phyloP scores from a whole-genome alignment of 2,888 invertebrate species.

The Myathropa florea region DNA sequence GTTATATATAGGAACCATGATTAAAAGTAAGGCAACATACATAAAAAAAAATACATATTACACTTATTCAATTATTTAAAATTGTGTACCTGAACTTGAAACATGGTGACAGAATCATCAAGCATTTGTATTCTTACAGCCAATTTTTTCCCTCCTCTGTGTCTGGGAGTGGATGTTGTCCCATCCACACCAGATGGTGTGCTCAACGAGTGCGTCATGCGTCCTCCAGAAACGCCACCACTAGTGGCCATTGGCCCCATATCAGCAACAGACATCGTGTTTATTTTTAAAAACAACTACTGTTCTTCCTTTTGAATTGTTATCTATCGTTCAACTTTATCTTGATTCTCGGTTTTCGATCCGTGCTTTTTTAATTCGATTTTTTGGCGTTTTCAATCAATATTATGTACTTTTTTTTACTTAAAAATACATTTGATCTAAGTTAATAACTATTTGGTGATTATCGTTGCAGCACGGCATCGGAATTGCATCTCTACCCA shows the following conservation, averaged over 20 bases:
- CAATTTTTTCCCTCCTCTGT: constrained; percentile 94
- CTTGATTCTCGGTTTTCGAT: background rate
- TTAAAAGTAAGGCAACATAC: no score
- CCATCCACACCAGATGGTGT: constrained; percentile 91
- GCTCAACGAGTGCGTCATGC: constrained; percentile 92
- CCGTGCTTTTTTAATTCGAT: background rate
- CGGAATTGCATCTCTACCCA: constrained; percentile 23
- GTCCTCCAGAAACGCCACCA: constrained; percentile 79
- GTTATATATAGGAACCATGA: no score
- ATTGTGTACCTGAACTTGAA: constrained; percentile 91
- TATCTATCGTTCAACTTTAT: background rate
- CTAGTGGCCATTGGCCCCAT: constrained; percentile 77
- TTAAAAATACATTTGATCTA: constrained; percentile 6
- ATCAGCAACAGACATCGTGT: constrained; percentile 78
- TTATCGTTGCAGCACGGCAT: constrained; percentile 31
- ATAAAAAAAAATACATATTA: no score
- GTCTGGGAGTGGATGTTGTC: constrained; percentile 86
- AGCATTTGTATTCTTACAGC: constrained; percentile 94
- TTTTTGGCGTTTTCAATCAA: background rate
- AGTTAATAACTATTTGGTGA: constrained; percentile 18
- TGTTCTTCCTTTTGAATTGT: background rate
- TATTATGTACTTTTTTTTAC: background rate
- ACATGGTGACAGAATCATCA: constrained; percentile 93
- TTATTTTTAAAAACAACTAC: background rate
- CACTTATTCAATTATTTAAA: background rate